Evolutionary conservation across 2,888 invertebrate species (phyloP).

Genomic region (Tiphia femorata): DNA sequence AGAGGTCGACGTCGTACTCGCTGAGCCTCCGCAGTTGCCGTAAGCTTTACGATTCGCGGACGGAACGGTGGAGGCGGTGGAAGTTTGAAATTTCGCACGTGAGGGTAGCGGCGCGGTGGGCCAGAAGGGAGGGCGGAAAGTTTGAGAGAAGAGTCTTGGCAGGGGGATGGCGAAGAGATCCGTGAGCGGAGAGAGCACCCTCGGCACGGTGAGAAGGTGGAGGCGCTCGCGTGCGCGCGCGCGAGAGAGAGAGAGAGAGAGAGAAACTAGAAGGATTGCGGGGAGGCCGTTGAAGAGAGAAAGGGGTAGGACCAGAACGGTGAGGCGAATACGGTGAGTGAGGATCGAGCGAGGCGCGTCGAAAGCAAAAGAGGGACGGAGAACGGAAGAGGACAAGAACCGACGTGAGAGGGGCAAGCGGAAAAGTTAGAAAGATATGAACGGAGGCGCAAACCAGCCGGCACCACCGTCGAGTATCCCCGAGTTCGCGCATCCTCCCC

Average conservation of each 20-base stretch:
- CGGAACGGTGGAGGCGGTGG: conserved; percentile 48
- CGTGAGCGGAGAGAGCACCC: conserved; percentile 8
- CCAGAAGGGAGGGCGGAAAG: conserved; percentile 27
- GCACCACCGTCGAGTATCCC: neutral
- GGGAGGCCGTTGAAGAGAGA: too few species aligned
- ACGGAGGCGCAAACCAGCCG: conserved; percentile 36
- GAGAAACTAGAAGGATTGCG: too few species aligned
- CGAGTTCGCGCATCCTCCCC: neutral
- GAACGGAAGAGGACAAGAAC: conserved; percentile 10
- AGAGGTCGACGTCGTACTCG: conserved; percentile 41
- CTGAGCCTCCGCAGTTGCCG: conserved; percentile 40
- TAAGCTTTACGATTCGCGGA: conserved; percentile 57
- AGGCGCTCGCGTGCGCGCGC: too few species aligned
- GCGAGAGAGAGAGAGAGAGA: conserved; percentile 1
- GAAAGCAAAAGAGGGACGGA: conserved; percentile 10
- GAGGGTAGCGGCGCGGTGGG: conserved; percentile 32
- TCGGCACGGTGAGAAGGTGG: too few species aligned
- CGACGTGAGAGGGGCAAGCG: conserved; percentile 48
- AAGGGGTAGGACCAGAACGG: too few species aligned
- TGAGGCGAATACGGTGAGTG: too few species aligned
- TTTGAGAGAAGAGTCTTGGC: too few species aligned
- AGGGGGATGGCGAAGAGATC: conserved; percentile 4
- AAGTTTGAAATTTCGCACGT: conserved; percentile 58
- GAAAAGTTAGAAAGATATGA: conserved; percentile 56
- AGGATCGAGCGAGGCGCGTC: conserved; percentile 17